These are phyloP conservation scores for Ischnus inquisitorius DNA, from an alignment of 2,888 invertebrate genomes.

Conservation along the genomic window DNA sequence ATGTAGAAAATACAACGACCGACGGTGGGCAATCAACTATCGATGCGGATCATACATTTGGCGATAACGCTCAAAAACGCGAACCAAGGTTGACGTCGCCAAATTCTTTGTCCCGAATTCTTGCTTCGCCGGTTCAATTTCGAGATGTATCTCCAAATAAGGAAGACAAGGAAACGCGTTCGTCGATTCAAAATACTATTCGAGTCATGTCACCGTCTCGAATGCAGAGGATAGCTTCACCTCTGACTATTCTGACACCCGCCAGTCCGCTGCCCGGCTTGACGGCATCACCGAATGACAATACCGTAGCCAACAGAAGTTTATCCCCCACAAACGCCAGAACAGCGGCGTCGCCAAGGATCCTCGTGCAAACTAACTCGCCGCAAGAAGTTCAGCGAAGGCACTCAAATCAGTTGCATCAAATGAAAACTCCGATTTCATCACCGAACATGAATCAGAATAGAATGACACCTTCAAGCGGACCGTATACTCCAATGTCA, in stretches of 20 bases:
- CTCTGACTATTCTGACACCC: slow-evolving; percentile 71
- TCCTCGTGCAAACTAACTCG: slow-evolving; percentile 39
- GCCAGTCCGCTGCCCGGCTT: slow-evolving; percentile 45
- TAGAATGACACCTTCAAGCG: slow-evolving; percentile 45
- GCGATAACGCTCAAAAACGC: slow-evolving; percentile 27
- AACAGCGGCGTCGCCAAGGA: slow-evolving; percentile 56
- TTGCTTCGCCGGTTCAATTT: slow-evolving; percentile 62
- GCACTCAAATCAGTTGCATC: slow-evolving; percentile 42
- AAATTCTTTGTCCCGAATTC: slow-evolving; percentile 40
- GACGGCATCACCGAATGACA: slow-evolving; percentile 19
- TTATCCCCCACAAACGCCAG: slow-evolving; percentile 32
- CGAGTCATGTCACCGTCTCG: slow-evolving; percentile 57
- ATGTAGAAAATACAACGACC: slow-evolving; percentile 63
- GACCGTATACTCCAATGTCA: slow-evolving; percentile 49
- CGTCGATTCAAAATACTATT: slow-evolving; percentile 48
- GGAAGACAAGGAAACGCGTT: slow-evolving; percentile 62
- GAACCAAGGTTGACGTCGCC: slow-evolving; percentile 57
- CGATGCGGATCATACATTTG: slow-evolving; percentile 27
- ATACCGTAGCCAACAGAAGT: slow-evolving; percentile 40
- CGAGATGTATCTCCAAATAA: slow-evolving; percentile 41
- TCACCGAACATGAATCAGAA: slow-evolving; percentile 65
- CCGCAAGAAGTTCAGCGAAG: slow-evolving; percentile 47
- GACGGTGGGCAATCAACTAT: slow-evolving; percentile 44
- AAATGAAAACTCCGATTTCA: slow-evolving; percentile 60
- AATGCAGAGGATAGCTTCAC: slow-evolving; percentile 72